A percentile compares a stretch with the other conserved stretches of the same genome.
These are phyloP conservation scores for Drosophila bocqueti DNA, from an alignment of 1,140 invertebrate species.

Conservation along the genomic window DNA sequence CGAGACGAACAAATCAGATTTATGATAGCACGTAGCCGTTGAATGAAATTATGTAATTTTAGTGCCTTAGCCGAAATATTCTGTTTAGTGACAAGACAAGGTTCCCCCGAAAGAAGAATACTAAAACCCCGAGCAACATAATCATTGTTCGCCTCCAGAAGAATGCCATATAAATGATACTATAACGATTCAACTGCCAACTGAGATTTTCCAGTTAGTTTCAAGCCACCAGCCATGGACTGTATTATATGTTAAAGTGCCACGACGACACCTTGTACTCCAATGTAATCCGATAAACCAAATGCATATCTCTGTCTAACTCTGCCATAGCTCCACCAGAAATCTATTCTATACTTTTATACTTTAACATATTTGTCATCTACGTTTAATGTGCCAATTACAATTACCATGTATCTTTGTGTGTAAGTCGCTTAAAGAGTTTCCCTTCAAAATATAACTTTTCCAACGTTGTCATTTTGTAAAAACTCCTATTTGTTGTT, in stretches of 20 bases:
- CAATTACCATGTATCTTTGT: slow-evolving; percentile 63
- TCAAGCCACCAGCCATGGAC: slow-evolving; percentile 72
- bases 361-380: slow-evolving; percentile 70
- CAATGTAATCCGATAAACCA: slow-evolving; percentile 34
- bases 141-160: slow-evolving; percentile 47
- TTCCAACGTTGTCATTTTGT: slow-evolving; percentile 81
- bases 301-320: slow-evolving; percentile 50
- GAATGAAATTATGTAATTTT: slow-evolving; percentile 82
- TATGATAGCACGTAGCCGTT: slow-evolving; percentile 66
- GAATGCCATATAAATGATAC: slow-evolving; percentile 56
- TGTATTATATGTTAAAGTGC: slow-evolving; percentile 67
- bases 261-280: slow-evolving; percentile 24
- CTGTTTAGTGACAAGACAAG: slow-evolving; percentile 64
- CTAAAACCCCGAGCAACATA: slow-evolving; percentile 39
- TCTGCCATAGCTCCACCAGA: slow-evolving; percentile 43
- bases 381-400: slow-evolving; percentile 80
- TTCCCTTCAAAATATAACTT: slow-evolving; percentile 69
- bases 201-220: slow-evolving; percentile 64
- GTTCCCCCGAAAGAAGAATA: slow-evolving; percentile 27
- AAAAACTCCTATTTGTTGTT: slow-evolving; percentile 60
- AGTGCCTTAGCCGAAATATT: slow-evolving; percentile 79
- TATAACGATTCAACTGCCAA: slow-evolving; percentile 65
- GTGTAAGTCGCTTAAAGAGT: slow-evolving; percentile 71
- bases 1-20: slow-evolving; percentile 74
- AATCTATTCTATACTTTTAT: slow-evolving; percentile 57